Percentiles rank a stretch among this genome's conserved stretches.
phyloP scores from a whole-genome alignment of 2,797 vertebrate species.

The Bradypodion ventrale region DNA sequence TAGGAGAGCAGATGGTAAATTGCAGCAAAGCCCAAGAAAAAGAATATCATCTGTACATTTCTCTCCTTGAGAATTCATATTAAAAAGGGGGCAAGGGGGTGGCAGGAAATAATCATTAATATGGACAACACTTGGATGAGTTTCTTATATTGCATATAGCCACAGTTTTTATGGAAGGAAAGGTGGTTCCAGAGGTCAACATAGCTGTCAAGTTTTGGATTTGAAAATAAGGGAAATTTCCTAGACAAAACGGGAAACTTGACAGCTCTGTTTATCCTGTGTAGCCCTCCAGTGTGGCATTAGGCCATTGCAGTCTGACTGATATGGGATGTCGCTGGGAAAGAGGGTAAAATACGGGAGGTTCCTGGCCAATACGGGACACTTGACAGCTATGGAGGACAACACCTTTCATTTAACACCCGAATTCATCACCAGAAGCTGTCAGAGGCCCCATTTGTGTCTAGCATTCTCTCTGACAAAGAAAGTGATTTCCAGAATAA shows the following conservation, averaged over 20 bases:
- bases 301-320: too few relatives aligned
- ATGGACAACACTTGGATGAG: not conserved
- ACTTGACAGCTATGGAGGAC: too few relatives aligned
- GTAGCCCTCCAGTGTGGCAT: too few relatives aligned
- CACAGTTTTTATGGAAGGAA: not conserved
- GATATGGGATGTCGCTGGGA: too few relatives aligned
- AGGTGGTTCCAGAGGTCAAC: not conserved
- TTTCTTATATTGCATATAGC: not conserved
- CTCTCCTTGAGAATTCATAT: conserved; percentile 9
- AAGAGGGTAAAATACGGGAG: too few relatives aligned
- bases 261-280: too few relatives aligned
- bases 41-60: not conserved
- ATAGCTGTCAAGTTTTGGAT: too few relatives aligned
- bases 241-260: too few relatives aligned
- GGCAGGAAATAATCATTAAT: not conserved
- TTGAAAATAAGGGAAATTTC: too few relatives aligned
- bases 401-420: conserved; percentile 27
- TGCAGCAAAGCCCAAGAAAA: not conserved
- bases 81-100: too few relatives aligned
- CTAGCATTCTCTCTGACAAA: conserved; percentile 36
- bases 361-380: too few relatives aligned
- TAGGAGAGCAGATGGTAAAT: conserved; percentile 7
- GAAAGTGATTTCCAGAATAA: conserved; percentile 19
- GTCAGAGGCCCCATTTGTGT: conserved; percentile 30
- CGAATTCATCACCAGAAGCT: conserved; percentile 50